Percentiles rank a stretch among this genome's conserved stretches.
phyloP scores from a whole-genome alignment of 2,888 invertebrate species.

The Acleris cristana region DNA sequence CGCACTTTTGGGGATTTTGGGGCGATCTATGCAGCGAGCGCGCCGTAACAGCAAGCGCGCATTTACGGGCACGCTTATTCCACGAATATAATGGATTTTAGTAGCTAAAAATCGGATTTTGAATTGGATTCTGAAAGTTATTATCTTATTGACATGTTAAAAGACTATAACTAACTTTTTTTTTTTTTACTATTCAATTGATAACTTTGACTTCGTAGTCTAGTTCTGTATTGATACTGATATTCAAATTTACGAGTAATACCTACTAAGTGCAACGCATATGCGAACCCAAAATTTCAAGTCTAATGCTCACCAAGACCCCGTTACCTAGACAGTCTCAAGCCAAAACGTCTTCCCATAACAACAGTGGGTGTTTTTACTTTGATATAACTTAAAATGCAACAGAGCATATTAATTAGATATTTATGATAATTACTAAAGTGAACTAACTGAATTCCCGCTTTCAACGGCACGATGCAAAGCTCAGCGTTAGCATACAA shows the following conservation, averaged over 20 bases:
- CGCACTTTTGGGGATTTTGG: slow-evolving; percentile 81
- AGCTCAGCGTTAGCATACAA: slow-evolving; percentile 77
- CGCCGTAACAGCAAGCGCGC: slow-evolving; percentile 46
- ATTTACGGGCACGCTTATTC: slow-evolving; percentile 42
- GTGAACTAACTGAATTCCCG: slow-evolving; percentile 61
- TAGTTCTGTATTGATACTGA: too few relatives aligned
- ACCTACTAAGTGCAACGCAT: too few relatives aligned
- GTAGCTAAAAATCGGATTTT: not conserved
- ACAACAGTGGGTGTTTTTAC: slow-evolving; percentile 4
- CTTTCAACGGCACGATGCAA: slow-evolving; percentile 64
- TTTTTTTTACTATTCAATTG: too few relatives aligned
- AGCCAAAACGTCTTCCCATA: not conserved
- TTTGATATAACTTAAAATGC: slow-evolving; percentile 53
- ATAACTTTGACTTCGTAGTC: too few relatives aligned
- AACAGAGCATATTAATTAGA: slow-evolving; percentile 59
- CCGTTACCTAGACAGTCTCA: not conserved
- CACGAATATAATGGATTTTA: slow-evolving; percentile 3
- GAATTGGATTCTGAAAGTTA: not conserved
- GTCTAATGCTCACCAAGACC: not conserved
- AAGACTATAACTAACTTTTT: too few relatives aligned
- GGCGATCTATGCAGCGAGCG: slow-evolving; percentile 57
- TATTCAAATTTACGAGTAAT: too few relatives aligned
- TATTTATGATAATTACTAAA: slow-evolving; percentile 61
- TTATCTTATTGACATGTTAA: too few relatives aligned
- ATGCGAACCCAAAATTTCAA: not conserved